A percentile compares a stretch with the other conserved stretches of the same genome.
Conservation (phyloP, 2,888 invertebrate species). For the Dynastes hyllus region DNA sequence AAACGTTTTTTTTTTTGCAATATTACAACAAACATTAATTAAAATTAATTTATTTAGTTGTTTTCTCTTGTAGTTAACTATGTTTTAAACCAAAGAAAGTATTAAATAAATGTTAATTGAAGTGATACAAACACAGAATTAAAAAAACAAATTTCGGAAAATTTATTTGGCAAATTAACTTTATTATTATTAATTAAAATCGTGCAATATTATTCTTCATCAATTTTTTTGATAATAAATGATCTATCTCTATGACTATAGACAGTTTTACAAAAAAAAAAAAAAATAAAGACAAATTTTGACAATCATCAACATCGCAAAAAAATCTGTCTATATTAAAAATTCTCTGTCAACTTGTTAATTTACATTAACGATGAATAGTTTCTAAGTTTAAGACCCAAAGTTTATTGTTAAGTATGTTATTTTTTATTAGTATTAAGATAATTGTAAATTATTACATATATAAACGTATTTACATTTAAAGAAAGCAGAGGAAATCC, state of each 20-base stretch:
- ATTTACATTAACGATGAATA: slow-evolving; percentile 18
- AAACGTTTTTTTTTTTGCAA: slow-evolving; percentile 35
- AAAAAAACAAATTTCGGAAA: not conserved
- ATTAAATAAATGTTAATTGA: slow-evolving; percentile 47
- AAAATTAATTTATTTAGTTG: slow-evolving; percentile 45
- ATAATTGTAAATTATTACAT: slow-evolving; percentile 47
- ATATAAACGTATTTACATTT: slow-evolving; percentile 38
- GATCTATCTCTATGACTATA: not conserved
- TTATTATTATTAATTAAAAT: not conserved
- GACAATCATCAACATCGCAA: slow-evolving; percentile 37
- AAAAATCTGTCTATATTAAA: slow-evolving; percentile 33
- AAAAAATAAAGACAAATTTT: not conserved
- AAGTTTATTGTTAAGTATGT: slow-evolving; percentile 53
- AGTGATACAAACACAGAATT: slow-evolving; percentile 31
- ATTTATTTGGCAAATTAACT: too few species aligned
- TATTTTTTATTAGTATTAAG: slow-evolving; percentile 43
- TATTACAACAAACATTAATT: slow-evolving; percentile 36
- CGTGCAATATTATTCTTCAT: slow-evolving; percentile 16
- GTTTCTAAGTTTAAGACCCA: slow-evolving; percentile 52
- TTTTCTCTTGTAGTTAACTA: slow-evolving; percentile 52
- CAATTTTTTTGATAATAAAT: too few species aligned
- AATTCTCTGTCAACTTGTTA: not conserved
- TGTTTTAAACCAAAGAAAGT: slow-evolving; percentile 54
- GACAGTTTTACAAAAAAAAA: slow-evolving; percentile 27
- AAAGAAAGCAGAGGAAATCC: slow-evolving; percentile 22